These are phyloP conservation scores for Ptychoptera contaminata DNA, from an alignment of 2,888 invertebrate species.

Conservation along the genomic window DNA sequence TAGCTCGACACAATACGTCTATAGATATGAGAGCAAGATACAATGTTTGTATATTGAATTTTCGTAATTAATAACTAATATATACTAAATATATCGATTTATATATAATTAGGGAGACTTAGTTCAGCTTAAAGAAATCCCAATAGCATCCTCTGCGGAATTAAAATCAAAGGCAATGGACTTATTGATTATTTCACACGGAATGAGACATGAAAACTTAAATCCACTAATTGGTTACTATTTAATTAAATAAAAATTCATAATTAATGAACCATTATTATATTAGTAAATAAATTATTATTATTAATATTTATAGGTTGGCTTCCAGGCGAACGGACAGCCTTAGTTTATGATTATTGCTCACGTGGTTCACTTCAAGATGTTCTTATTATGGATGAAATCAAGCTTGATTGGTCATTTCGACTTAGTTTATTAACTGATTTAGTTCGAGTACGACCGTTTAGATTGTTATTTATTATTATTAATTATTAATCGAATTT, in stretches of 20 bases:
- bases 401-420: constrained; percentile 91
- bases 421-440: constrained; percentile 84
- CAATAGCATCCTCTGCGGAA: constrained; percentile 44
- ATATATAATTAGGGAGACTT: constrained; percentile 55
- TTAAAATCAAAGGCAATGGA: constrained; percentile 69
- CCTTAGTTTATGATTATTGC: constrained; percentile 76
- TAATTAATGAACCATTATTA: not conserved
- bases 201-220: constrained; percentile 78
- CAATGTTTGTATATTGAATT: constrained; percentile 39
- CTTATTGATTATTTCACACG: constrained; percentile 61
- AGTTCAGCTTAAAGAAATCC: constrained; percentile 71
- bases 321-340: constrained; percentile 62
- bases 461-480: not conserved
- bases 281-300: not conserved
- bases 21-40: constrained; percentile 66
- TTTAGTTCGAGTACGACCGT: constrained; percentile 44
- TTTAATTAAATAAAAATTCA: not conserved
- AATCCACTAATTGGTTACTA: constrained; percentile 61
- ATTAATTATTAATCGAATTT: constrained; percentile 27
- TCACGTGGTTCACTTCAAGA: constrained; percentile 78
- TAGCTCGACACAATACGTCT: constrained; percentile 39
- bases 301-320: constrained; percentile 37
- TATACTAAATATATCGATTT: not conserved
- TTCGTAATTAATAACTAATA: too few relatives aligned
- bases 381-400: constrained; percentile 75